These are phyloP conservation scores for Nothobranchius kuhntae DNA, from an alignment of 2,113 vertebrate genomes.

Conservation along the genomic window DNA sequence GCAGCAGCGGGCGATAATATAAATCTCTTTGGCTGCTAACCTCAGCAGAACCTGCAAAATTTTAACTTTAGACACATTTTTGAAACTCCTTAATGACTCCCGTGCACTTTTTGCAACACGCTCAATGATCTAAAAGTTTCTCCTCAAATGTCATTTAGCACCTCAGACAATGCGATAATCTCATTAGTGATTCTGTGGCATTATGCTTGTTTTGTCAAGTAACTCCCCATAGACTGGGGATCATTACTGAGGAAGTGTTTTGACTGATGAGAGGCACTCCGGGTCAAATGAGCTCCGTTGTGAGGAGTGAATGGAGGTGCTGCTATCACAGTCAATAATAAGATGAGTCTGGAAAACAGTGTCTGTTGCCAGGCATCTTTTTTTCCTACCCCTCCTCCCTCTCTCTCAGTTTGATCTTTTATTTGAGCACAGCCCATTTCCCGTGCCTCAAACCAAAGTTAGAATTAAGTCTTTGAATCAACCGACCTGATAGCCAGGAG, in stretches of 20 bases:
- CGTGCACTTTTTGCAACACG: neutral
- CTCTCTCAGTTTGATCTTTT: conserved; percentile 12
- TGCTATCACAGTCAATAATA: conserved; percentile 45
- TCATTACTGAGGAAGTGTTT: conserved; percentile 36
- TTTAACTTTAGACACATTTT: conserved; percentile 3
- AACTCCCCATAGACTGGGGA: conserved; percentile 25
- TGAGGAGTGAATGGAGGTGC: conserved; percentile 33
- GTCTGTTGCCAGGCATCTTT: conserved; percentile 17
- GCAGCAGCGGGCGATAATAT: conserved; percentile 1
- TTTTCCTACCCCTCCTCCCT: neutral
- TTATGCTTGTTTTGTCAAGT: conserved; percentile 27
- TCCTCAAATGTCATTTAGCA: conserved; percentile 27
- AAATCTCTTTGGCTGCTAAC: neutral
- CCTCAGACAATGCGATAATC: conserved; percentile 20
- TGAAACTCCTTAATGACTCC: conserved; percentile 1
- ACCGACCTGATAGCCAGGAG: neutral
- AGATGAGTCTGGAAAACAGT: conserved; percentile 24
- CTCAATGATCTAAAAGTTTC: conserved; percentile 4
- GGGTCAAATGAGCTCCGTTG: conserved; percentile 41
- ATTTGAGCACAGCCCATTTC: neutral
- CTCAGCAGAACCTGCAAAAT: conserved; percentile 3
- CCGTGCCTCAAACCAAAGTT: conserved; percentile 12
- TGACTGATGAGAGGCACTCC: conserved; percentile 32
- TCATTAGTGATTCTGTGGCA: conserved; percentile 33
- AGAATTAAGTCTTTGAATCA: conserved; percentile 2